Base-by-base conservation (phyloP, 2,888 invertebrate genomes). In the Pasiphila rectangulata region DNA sequence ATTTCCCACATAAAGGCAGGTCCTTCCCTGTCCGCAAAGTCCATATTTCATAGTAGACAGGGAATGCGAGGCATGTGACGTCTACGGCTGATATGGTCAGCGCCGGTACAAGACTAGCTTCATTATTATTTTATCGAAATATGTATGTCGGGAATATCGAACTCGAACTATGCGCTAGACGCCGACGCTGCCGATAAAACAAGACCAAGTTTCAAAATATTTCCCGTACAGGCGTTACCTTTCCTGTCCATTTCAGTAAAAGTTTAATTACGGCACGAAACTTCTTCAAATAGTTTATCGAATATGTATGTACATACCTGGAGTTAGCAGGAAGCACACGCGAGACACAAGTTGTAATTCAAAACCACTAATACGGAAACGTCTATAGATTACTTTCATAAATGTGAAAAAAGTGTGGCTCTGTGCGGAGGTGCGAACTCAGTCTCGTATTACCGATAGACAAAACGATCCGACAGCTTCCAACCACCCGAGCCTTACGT, bases 351-450 rank as follows among this genome's bases (percentile, higher is more conserved):
- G 76, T 17, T 38, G 44, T 70, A 77, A 79, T 67, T 63, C 63
- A 72, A 78, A 68, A 75, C 73, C 67, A 61, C 51, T 49, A 53
- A 53, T 67, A 63, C 59, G 57, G 61, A 65, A 55, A 63, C 67
- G 62, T 67, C 69, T 68, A 67, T 74, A 54, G 63, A 64, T 67
- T 64, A 69, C 75, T 79, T 74, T 72, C 69, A 78, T 77, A 79
- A 79, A 75, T 76, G 76, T 76, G 73, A 77, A 83, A 83, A 83
- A 83, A 77, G 76, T 75, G 73, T 74, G 79, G 73, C 70, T 67
- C 77, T 74, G 69, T 85, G 83, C 71, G 64, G 78, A 84, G 83
- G 86, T 80, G 85, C 78, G 79, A 86, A 84, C 76, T 72, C 69
- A 77, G 79, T 80, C 77, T 86, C 83, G 69, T 80, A 82, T 86